A percentile compares a stretch with the other conserved stretches of the same genome.
phyloP scores from a whole-genome alignment of 1,140 invertebrate genomes.

The Solenopsis fugax region DNA sequence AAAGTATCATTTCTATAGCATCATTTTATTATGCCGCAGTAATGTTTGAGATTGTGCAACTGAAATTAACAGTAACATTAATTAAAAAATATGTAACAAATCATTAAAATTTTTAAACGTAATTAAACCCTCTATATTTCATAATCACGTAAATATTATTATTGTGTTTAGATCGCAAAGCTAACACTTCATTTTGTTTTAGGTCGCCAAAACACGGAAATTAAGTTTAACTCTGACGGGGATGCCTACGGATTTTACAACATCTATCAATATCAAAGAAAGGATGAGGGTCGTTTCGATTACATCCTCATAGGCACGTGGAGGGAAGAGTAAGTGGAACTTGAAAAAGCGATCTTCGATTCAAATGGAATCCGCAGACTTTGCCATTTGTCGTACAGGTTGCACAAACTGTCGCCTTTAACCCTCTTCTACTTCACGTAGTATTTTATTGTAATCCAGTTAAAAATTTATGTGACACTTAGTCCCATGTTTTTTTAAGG shows the following conservation, averaged over 20 bases:
- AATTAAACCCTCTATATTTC: background rate
- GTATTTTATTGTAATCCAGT: slow-evolving; percentile 4
- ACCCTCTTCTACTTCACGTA: background rate
- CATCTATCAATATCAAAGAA: slow-evolving; percentile 90
- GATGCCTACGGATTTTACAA: slow-evolving; percentile 90
- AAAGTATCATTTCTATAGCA: background rate
- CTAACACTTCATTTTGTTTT: slow-evolving; percentile 53
- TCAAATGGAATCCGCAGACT: slow-evolving; percentile 2
- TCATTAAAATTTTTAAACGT: background rate
- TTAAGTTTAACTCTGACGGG: slow-evolving; percentile 89
- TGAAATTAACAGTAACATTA: background rate
- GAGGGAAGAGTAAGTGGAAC: slow-evolving; percentile 87
- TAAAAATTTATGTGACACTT: slow-evolving; percentile 5
- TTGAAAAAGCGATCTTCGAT: background rate
- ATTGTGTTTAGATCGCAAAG: background rate
- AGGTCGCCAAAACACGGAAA: slow-evolving; percentile 89
- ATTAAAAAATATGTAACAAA: background rate
- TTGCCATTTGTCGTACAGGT: slow-evolving; percentile 7
- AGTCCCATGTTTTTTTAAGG: background rate
- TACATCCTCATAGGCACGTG: slow-evolving; percentile 89
- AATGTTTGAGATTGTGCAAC: background rate
- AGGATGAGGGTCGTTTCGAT: slow-evolving; percentile 87
- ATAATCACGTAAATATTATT: background rate
- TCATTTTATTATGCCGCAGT: background rate
- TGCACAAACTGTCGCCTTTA: slow-evolving; percentile 27